Conservation (phyloP, 2,797 vertebrate species). For the Fistularia tabacaria region DNA sequence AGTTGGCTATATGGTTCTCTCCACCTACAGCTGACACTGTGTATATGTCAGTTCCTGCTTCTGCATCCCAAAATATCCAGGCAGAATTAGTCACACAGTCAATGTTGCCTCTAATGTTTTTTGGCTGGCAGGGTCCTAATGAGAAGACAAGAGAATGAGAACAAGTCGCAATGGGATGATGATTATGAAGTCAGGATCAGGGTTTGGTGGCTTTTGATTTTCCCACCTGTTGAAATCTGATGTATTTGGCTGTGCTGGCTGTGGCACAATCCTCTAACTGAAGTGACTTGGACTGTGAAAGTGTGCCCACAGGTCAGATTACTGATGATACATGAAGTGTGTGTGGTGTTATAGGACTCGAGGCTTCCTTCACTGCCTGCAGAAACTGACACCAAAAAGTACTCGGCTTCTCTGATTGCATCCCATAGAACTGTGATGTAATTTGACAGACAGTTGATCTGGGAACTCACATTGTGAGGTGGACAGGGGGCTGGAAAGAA, state of each 20-base stretch:
- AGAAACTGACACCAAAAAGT: conserved; percentile 45
- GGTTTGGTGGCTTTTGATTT: neutral
- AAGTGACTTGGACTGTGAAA: conserved; percentile 51
- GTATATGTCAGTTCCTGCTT: conserved; percentile 51
- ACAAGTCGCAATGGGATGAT: neutral
- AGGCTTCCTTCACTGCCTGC: conserved; percentile 14
- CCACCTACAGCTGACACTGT: conserved; percentile 49
- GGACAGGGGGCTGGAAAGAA: conserved; percentile 58
- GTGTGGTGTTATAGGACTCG: conserved; percentile 55
- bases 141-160: conserved; percentile 5
- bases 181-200: neutral
- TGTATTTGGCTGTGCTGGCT: conserved; percentile 30
- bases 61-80: conserved; percentile 62
- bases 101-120: conserved; percentile 41
- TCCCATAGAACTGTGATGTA: conserved; percentile 57
- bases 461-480: conserved; percentile 53
- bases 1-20: conserved; percentile 38
- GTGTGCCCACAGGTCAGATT: conserved; percentile 58
- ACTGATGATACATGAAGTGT: conserved; percentile 42
- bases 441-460: conserved; percentile 53
- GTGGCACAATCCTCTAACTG: conserved; percentile 51
- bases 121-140: conserved; percentile 70
- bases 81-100: conserved; percentile 70
- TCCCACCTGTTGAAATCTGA: conserved; percentile 51
- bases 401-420: conserved; percentile 30